Conservation (phyloP, 2,888 invertebrate species). For the Euclidia mi region DNA sequence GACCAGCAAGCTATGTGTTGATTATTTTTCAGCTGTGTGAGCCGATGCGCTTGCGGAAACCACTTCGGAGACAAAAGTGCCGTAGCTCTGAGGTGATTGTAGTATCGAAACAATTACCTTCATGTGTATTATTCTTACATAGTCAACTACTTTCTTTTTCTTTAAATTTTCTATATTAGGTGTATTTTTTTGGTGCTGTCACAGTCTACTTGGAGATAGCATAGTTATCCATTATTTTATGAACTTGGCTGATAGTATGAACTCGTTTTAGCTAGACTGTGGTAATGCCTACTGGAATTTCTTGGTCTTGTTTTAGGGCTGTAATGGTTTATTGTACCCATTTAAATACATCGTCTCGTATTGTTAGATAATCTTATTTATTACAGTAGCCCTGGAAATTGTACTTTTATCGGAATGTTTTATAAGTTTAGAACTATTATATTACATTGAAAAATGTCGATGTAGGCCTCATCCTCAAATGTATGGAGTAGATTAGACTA, state of each 20-base stretch:
- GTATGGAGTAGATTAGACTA: constrained; percentile 7
- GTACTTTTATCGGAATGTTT: background rate
- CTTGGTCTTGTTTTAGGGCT: no score
- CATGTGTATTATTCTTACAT: constrained; percentile 5
- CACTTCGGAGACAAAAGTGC: constrained; percentile 85
- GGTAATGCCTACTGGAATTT: no score
- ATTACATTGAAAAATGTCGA: no score
- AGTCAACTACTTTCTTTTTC: constrained; percentile 5
- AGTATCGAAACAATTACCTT: constrained; percentile 46
- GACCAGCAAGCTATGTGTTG: constrained; percentile 61
- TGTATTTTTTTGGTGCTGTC: background rate
- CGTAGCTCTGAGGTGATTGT: constrained; percentile 86
- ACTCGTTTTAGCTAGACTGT: no score
- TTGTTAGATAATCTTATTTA: no score
- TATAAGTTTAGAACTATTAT: background rate
- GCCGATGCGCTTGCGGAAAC: constrained; percentile 81
- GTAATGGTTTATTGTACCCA: no score
- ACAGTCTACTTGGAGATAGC: no score
- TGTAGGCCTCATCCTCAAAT: constrained; percentile 4
- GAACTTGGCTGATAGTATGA: no score
- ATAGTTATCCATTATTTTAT: no score
- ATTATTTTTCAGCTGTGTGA: constrained; percentile 82
- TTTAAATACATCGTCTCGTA: no score
- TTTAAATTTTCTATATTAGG: background rate
- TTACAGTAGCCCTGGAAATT: background rate